phyloP scores from a whole-genome alignment of 1,140 invertebrate genomes.

The Aphelenchoides fujianensis region DNA sequence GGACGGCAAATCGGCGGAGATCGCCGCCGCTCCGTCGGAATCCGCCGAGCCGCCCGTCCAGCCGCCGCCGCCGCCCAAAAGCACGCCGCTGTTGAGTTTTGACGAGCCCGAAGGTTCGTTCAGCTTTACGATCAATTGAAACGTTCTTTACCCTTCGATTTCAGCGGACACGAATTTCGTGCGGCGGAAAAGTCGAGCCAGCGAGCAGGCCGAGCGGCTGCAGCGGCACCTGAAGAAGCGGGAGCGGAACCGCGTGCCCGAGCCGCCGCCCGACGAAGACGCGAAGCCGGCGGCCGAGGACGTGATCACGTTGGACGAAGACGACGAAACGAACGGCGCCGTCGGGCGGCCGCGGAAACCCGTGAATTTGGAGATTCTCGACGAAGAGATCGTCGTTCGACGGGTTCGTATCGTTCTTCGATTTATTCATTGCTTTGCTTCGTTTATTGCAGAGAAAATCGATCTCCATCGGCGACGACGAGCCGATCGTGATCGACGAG shows the following conservation, averaged over 20 bases:
- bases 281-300: background rate
- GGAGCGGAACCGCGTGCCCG: background rate
- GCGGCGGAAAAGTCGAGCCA: background rate
- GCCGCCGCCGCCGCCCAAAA: background rate
- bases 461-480: background rate
- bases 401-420: background rate
- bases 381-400: background rate
- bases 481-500: slow-evolving; percentile 1
- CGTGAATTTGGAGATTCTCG: background rate
- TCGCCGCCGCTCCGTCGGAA: background rate
- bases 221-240: background rate
- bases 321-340: background rate
- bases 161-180: background rate
- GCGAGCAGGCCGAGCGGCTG: background rate
- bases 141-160: background rate
- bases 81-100: slow-evolving; percentile 17
- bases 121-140: slow-evolving; percentile 21
- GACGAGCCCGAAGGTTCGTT: slow-evolving; percentile 18
- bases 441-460: background rate
- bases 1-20: slow-evolving; percentile 14
- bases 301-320: too few species aligned
- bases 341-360: background rate
- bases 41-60: slow-evolving; percentile 10
- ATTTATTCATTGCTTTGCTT: too few species aligned
- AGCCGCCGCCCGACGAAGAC: background rate